phyloP scores from a whole-genome alignment of 2,797 vertebrate species.

The Cyclopterus lumpus region DNA sequence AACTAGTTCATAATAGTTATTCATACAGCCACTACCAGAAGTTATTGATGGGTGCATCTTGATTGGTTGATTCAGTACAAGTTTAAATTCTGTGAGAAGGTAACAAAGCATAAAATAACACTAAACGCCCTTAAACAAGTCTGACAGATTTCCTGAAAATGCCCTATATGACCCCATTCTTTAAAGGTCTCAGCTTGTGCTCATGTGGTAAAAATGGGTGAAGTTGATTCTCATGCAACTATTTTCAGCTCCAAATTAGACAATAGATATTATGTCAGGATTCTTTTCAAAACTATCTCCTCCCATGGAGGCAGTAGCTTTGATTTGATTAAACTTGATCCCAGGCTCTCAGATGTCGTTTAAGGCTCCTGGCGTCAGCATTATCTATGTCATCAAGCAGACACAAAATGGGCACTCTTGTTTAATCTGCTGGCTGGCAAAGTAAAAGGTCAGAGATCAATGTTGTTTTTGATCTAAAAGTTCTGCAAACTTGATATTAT shows the following conservation, averaged over 20 bases:
- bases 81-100: background rate
- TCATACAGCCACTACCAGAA: background rate
- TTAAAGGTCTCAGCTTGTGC: constrained; percentile 19
- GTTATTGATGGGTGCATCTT: background rate
- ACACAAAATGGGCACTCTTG: constrained; percentile 65
- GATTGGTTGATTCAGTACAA: background rate
- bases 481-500: constrained; percentile 67
- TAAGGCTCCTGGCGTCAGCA: constrained; percentile 67
- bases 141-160: background rate
- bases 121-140: background rate
- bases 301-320: constrained; percentile 55
- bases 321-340: constrained; percentile 73
- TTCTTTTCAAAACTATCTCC: constrained; percentile 35
- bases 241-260: constrained; percentile 19
- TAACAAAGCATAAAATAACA: background rate
- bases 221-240: constrained; percentile 31
- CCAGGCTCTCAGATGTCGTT: constrained; percentile 66
- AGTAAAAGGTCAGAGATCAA: constrained; percentile 63
- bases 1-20: background rate
- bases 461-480: constrained; percentile 59
- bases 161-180: background rate
- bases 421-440: constrained; percentile 49
- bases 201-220: background rate
- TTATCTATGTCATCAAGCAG: constrained; percentile 77
- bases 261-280: constrained; percentile 22